Percentiles rank a stretch among this genome's conserved stretches.
phyloP scores from a whole-genome alignment of 2,797 vertebrate genomes.

The Sebastes minor region DNA sequence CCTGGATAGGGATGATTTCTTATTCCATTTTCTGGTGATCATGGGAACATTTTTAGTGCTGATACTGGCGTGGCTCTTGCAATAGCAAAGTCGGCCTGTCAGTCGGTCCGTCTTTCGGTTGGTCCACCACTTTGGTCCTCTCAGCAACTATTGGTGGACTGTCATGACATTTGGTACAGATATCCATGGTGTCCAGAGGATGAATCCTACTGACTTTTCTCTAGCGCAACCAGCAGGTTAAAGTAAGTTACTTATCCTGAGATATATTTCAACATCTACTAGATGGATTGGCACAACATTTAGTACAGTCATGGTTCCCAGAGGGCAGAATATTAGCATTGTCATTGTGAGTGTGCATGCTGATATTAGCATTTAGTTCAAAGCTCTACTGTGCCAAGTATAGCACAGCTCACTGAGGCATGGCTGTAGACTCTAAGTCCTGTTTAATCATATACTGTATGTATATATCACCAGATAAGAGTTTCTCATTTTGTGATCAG shows the following conservation, averaged over 20 bases:
- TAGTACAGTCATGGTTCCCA: no score
- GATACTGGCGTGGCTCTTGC: neutral
- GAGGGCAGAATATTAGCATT: neutral
- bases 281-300: neutral
- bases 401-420: neutral
- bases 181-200: neutral
- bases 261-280: neutral
- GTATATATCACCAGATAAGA: neutral
- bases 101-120: neutral
- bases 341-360: no score
- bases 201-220: neutral
- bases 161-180: neutral
- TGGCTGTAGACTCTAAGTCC: neutral
- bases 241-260: neutral
- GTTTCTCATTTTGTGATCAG: neutral
- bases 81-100: neutral
- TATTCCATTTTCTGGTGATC: neutral
- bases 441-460: neutral
- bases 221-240: neutral
- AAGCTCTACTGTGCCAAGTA: no score
- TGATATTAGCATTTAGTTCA: no score
- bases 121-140: neutral
- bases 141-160: neutral
- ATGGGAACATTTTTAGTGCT: neutral
- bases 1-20: neutral